phyloP scores from a whole-genome alignment of 2,888 invertebrate genomes.

The Trichogramma evanescens region DNA sequence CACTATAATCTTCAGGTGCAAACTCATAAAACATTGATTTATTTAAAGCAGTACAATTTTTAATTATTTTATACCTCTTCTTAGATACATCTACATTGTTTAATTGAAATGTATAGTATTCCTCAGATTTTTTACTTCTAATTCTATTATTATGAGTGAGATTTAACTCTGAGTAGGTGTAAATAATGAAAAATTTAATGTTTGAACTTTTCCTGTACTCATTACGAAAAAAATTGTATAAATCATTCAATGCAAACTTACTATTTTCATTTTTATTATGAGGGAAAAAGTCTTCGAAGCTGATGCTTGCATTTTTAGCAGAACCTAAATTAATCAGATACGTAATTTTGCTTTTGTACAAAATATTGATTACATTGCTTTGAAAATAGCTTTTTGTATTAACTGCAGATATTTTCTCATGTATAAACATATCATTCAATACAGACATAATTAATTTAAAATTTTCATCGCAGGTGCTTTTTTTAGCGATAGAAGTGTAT shows the following conservation, averaged over 20 bases:
- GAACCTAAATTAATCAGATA: no score
- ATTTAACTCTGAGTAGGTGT: constrained; percentile 6
- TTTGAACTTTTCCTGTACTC: neutral
- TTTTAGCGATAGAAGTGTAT: constrained; percentile 17
- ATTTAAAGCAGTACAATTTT: constrained; percentile 2
- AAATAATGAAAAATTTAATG: constrained; percentile 11
- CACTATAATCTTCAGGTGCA: neutral
- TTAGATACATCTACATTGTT: constrained; percentile 2
- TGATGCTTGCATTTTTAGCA: no score
- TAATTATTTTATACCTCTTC: constrained; percentile 13
- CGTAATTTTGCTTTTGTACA: neutral
- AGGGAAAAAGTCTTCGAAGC: no score
- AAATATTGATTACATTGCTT: constrained; percentile 1
- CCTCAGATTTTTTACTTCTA: neutral
- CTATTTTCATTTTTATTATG: neutral
- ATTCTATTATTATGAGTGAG: constrained; percentile 3
- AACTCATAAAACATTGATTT: constrained; percentile 8
- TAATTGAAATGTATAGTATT: constrained; percentile 8
- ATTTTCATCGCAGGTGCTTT: neutral
- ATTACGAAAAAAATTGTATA: constrained; percentile 1
- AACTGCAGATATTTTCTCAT: constrained; percentile 1
- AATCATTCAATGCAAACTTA: constrained; percentile 6
- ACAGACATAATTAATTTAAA: constrained; percentile 1
- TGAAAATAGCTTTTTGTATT: neutral
- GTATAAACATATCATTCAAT: constrained; percentile 2